Conservation (phyloP, 2,888 invertebrate species). For the Chymomyza fuscimana region DNA sequence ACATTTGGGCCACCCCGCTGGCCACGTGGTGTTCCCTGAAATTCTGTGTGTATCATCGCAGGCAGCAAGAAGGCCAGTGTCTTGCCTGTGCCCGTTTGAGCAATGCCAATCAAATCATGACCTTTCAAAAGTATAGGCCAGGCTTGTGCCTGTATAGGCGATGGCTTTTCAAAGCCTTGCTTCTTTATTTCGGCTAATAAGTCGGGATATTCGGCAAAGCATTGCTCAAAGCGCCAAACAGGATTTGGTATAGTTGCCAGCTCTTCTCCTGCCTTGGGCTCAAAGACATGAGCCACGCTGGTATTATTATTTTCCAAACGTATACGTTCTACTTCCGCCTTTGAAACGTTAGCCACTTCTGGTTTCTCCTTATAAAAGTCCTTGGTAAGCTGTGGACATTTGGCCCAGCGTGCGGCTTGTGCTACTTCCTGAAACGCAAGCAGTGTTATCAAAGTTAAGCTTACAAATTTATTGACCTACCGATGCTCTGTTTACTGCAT, state of each 20-base stretch:
- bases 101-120: conserved; percentile 96
- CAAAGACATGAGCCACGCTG: conserved; percentile 85
- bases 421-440: conserved; percentile 80
- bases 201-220: conserved; percentile 90
- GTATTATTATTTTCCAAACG: conserved; percentile 86
- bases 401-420: conserved; percentile 83
- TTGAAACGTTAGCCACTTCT: conserved; percentile 84
- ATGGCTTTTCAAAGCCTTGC: conserved; percentile 89
- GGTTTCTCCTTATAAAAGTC: conserved; percentile 91
- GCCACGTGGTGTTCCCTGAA: conserved; percentile 87
- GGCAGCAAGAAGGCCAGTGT: conserved; percentile 96
- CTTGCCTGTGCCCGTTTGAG: conserved; percentile 97
- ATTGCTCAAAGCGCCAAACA: conserved; percentile 87
- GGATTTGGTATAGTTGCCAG: conserved; percentile 77
- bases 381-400: conserved; percentile 86
- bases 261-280: conserved; percentile 77
- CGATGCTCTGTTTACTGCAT: conserved; percentile 60
- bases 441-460: neutral
- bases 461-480: conserved; percentile 47
- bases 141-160: conserved; percentile 95
- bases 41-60: conserved; percentile 95
- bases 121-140: conserved; percentile 97
- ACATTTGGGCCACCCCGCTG: conserved; percentile 91
- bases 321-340: conserved; percentile 84
- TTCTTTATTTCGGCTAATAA: conserved; percentile 89